Conservation (phyloP, 1,140 invertebrate genomes). For the Tribolium castaneum region DNA sequence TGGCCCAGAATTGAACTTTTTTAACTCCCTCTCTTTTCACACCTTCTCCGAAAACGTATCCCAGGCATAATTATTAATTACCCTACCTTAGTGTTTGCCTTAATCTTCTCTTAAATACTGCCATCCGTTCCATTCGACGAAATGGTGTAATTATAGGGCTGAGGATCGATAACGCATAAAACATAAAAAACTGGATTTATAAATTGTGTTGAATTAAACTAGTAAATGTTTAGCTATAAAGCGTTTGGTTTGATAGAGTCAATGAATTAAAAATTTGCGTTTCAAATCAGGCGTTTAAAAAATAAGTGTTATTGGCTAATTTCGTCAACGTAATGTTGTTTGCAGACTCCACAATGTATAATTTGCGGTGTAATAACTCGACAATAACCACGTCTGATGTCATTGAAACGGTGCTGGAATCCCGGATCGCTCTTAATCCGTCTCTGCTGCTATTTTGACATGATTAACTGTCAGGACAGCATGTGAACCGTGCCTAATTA, state of each 20-base stretch:
- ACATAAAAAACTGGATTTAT: no score
- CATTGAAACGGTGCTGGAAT: not conserved
- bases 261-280: no score
- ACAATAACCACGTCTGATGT: conserved; percentile 19
- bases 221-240: not conserved
- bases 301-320: not conserved
- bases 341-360: not conserved
- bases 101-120: conserved; percentile 12
- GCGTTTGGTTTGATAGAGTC: not conserved
- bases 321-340: not conserved
- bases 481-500: conserved; percentile 16
- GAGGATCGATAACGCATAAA: no score
- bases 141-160: conserved; percentile 1
- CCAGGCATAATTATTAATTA: conserved; percentile 21
- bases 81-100: conserved; percentile 9
- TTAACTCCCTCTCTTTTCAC: not conserved
- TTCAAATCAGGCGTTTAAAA: not conserved
- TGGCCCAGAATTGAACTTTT: not conserved
- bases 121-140: conserved; percentile 12
- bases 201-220: not conserved
- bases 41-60: not conserved
- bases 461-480: conserved; percentile 28
- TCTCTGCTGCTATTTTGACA: conserved; percentile 21
- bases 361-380: conserved; percentile 11
- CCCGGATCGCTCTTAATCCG: conserved; percentile 15